Evolutionary conservation across 2,888 invertebrate species (phyloP).

Genomic region (Caenorhabditis macrosperma): DNA sequence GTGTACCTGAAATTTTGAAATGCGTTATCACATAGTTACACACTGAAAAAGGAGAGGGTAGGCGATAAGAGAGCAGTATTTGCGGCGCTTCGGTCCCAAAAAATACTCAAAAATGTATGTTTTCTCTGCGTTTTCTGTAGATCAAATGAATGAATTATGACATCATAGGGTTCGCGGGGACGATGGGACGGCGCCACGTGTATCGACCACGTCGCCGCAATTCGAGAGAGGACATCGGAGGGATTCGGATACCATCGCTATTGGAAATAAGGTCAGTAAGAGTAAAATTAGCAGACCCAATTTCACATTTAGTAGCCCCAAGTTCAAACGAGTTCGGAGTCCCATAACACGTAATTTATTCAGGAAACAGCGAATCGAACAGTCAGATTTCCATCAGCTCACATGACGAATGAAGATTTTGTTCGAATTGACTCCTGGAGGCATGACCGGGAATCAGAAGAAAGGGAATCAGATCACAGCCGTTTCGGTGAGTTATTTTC

Average conservation of each 20-base stretch:
- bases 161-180: neutral
- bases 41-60: neutral
- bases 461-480: slow-evolving; percentile 16
- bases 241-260: slow-evolving; percentile 46
- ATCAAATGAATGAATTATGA: neutral
- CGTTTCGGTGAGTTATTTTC: slow-evolving; percentile 19
- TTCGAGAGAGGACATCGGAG: slow-evolving; percentile 42
- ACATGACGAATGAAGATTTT: slow-evolving; percentile 50
- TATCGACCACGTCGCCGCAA: slow-evolving; percentile 16
- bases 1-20: slow-evolving; percentile 3
- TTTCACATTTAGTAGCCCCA: neutral
- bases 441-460: slow-evolving; percentile 37
- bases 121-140: neutral
- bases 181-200: slow-evolving; percentile 16
- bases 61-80: neutral
- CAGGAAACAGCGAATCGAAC: slow-evolving; percentile 43
- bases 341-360: neutral
- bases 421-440: slow-evolving; percentile 51
- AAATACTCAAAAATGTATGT: neutral
- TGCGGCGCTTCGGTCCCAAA: neutral
- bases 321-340: neutral
- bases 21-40: neutral
- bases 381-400: slow-evolving; percentile 50
- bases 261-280: slow-evolving; percentile 36
- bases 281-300: neutral